Base-by-base conservation (phyloP, 2,888 invertebrate species). In the Blomia tropicalis region DNA sequence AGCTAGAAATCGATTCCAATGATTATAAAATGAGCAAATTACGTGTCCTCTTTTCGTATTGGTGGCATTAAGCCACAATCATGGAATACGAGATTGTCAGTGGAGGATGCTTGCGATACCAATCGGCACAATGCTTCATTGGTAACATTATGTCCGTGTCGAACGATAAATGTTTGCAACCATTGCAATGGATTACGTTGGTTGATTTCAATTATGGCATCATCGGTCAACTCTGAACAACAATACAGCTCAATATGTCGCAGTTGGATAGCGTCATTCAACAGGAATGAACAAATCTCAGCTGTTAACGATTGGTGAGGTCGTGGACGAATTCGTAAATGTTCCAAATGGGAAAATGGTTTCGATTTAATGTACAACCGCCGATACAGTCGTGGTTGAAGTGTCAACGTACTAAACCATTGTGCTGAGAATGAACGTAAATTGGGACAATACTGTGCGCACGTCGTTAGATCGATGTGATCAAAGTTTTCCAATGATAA, bases 221-320 rank as follows among this genome's bases (percentile, higher is more conserved):
- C 25, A 47, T 69, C 69, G 22, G 64, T 66, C 29, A 69, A 62
- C 41, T 68, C 67, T 53, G 65, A 66, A 61, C 68, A 67, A 58
- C 66, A 67, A 59, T 68, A 68, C 29, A 69, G 65, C 44, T 69
- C 69, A 2, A 68, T 62, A 27, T 67, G 66, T 27, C 63, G 62
- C 1, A 69, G 59, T n/a, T 62, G 47, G 22, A 59, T 60, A 32
- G 66, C 66, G 56, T 67, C 54, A 25, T 65, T 65, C 17, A 69
- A 60, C 1, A 68, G 36, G 23, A 67, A 60, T 43, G 64, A 64
- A 47, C 65, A 66, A 1, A 67, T 66, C 54, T 68, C 66, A 1
- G 66, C 65, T 11, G 66, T 56, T 7, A 69, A 64, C 31, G 65
- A 65, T 23, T 67, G 63, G 29, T 64, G 63, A 14, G 65, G 64